Conservation (phyloP, 2,797 vertebrate genomes). For the Crax fasciolata region DNA sequence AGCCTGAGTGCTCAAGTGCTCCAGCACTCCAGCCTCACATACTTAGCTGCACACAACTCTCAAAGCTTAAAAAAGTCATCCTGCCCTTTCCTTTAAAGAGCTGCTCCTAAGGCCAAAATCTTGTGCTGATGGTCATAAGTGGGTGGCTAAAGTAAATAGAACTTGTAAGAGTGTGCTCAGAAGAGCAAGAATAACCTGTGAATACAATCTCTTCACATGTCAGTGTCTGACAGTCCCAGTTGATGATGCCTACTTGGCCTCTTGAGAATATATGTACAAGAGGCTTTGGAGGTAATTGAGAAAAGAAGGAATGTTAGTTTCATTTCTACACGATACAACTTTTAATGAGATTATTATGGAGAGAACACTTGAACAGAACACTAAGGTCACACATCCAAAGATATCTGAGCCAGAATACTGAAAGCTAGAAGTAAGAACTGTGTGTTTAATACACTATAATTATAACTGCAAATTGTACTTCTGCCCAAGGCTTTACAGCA, state of each 20-base stretch:
- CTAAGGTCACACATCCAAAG: background rate
- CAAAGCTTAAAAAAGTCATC: background rate
- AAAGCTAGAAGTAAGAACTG: constrained; percentile 15
- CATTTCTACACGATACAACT: background rate
- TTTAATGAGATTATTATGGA: constrained; percentile 51
- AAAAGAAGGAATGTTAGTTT: background rate
- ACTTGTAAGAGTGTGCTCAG: background rate
- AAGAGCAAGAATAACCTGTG: background rate
- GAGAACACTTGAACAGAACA: constrained; percentile 37
- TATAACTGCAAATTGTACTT: constrained; percentile 54
- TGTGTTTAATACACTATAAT: constrained; percentile 65
- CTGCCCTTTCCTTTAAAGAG: background rate
- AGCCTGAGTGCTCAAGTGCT: background rate
- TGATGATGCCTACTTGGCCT: background rate
- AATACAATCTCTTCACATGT: background rate
- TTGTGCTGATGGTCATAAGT: background rate
- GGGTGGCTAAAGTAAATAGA: background rate
- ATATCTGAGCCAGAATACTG: constrained; percentile 18
- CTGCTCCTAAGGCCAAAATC: background rate
- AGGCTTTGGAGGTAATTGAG: constrained; percentile 1
- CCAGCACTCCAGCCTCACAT: background rate
- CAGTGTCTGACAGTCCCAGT: background rate
- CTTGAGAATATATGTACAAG: background rate
- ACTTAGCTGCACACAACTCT: background rate
- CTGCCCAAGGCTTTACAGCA: constrained; percentile 59